Conservation (phyloP, 2,888 invertebrate species). For the Macrosiphum euphorbiae region DNA sequence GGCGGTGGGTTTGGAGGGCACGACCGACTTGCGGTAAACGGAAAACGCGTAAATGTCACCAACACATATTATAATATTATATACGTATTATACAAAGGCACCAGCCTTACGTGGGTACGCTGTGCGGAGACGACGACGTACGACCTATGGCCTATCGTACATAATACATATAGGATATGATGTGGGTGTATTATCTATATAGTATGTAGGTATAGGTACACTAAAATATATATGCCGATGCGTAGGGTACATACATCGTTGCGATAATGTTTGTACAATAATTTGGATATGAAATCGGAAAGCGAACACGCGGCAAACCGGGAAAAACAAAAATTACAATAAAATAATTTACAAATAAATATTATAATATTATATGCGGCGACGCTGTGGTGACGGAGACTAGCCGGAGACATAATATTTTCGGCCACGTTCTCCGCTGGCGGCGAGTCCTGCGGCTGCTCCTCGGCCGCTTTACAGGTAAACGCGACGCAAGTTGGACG, state of each 20-base stretch:
- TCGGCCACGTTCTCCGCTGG: not conserved
- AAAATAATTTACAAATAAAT: slow-evolving; percentile 23
- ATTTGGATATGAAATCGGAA: not conserved
- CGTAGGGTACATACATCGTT: not conserved
- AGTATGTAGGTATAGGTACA: not conserved
- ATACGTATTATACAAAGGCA: not conserved
- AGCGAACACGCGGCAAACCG: not conserved
- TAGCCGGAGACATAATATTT: not conserved
- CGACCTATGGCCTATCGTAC: not conserved
- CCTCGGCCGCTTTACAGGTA: slow-evolving; percentile 77
- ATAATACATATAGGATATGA: not conserved
- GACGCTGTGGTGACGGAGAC: not conserved
- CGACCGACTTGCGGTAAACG: not conserved
- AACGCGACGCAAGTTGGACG: slow-evolving; percentile 87
- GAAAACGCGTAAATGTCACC: not conserved
- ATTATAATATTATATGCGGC: slow-evolving; percentile 6
- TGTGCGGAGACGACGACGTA: not conserved
- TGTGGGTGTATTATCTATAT: not conserved
- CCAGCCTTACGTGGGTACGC: not conserved
- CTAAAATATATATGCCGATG: too few species aligned
- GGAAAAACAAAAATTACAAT: slow-evolving; percentile 22
- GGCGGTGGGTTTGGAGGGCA: not conserved
- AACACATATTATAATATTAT: not conserved
- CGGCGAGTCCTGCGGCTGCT: not conserved
- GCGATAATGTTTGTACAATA: not conserved